Evolutionary conservation across 2,888 invertebrate species (phyloP).

Genomic region (Geotrupes spiniger): DNA sequence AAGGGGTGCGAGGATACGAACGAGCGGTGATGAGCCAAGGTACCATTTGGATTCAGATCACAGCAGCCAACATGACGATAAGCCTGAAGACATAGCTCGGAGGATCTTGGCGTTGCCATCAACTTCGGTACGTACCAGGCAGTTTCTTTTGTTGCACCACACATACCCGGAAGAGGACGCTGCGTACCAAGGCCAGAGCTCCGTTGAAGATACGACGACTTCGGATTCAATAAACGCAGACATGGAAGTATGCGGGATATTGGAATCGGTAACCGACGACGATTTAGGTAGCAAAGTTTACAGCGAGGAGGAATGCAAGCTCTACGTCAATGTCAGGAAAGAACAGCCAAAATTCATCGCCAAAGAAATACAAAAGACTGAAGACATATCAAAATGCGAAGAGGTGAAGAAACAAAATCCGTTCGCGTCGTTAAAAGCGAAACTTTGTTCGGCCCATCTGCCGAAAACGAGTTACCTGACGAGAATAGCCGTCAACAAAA

Average conservation of each 20-base stretch:
- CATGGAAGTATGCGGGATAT: slow-evolving; percentile 52
- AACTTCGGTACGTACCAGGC: slow-evolving; percentile 43
- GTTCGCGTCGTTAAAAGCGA: slow-evolving; percentile 48
- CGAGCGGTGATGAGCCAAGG: slow-evolving; percentile 48
- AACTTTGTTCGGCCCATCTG: slow-evolving; percentile 50
- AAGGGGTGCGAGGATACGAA: slow-evolving; percentile 40
- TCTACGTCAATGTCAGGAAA: slow-evolving; percentile 25
- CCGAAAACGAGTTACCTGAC: slow-evolving; percentile 49
- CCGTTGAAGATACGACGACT: slow-evolving; percentile 51
- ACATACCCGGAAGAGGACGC: slow-evolving; percentile 45
- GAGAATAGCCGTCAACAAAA: slow-evolving; percentile 49
- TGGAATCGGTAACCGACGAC: slow-evolving; percentile 45
- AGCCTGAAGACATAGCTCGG: slow-evolving; percentile 51
- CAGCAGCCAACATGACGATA: slow-evolving; percentile 54
- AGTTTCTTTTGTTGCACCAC: slow-evolving; percentile 43
- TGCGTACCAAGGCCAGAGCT: slow-evolving; percentile 50
- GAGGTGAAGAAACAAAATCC: slow-evolving; percentile 44
- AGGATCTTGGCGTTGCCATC: slow-evolving; percentile 48
- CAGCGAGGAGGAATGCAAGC: slow-evolving; percentile 33
- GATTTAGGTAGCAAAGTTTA: slow-evolving; percentile 37
- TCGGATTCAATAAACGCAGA: slow-evolving; percentile 54
- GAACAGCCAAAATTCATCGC: slow-evolving; percentile 21
- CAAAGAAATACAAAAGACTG: slow-evolving; percentile 42
- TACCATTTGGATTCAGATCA: slow-evolving; percentile 55
- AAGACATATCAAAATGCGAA: slow-evolving; percentile 44